Evolutionary conservation across 92 coral and sea anemone species (phyloP), one percentile per base, ranked within the genome.

Genomic region (Umimayanthus kanabou): DNA sequence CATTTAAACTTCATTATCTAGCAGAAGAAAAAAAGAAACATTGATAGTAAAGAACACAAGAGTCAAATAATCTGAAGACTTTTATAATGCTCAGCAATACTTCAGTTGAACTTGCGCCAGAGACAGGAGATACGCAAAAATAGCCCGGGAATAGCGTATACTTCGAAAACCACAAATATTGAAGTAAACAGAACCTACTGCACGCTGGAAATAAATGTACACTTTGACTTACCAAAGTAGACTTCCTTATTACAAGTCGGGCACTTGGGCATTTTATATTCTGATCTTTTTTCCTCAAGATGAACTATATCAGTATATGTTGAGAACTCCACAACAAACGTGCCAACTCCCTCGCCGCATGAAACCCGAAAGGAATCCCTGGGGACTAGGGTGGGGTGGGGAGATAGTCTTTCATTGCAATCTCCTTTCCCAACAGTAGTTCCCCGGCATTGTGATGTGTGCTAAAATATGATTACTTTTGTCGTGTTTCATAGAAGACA

Each of bases 161-260:
- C 8, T 2, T 20, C 20, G 69, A 20, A 61, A 23, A 61, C 69
- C 58, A 26, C 26, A 61, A 61, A 61, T 11, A n/a, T n/a, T n/a
- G n/a, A n/a, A n/a, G n/a, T n/a, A 53, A 7, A 23, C 26, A 61
- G 26, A 5, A 22, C 26, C 22, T 20, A 18, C 9, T 53, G 58
- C 11, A 53, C 11, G 22, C 69, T 20, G n/a, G 15, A 61, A 61
- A 23, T 18, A 20, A 61, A 6, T 33, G 37, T 20, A 61, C 1
- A 61, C 69, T 33, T 73, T 37, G 77, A 16, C 77, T 33, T 37
- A 73, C 77, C 77, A 16, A 73, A 73, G 77, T 73, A 73, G 23
- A 73, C 77, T 73, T 73, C 77, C 42, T 73, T 73, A 47, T 73
- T 73, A 45, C 77, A 73, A 73, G 77, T 73, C 77, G 77, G 77